Evolutionary conservation across 2,113 vertebrate genomes (phyloP).

Genomic region (Malaclemys terrapin): DNA sequence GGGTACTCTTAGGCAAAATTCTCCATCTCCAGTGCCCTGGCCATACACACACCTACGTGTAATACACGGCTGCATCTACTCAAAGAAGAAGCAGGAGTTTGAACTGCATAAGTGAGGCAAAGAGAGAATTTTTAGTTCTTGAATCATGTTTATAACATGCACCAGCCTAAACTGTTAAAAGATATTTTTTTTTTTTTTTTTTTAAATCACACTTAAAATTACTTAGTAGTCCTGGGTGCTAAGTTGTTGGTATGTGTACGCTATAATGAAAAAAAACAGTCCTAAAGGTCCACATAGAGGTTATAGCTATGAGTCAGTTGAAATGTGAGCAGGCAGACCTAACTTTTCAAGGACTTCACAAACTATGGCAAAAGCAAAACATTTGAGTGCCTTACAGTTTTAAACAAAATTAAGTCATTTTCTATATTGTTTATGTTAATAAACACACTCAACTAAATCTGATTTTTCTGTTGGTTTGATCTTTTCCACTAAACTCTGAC

Average conservation of each 20-base stretch:
- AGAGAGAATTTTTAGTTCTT: background rate
- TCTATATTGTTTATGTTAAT: background rate
- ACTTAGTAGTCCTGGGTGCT: background rate
- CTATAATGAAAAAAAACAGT: background rate
- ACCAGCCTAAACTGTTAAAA: background rate
- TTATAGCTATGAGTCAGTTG: background rate
- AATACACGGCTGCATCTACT: background rate
- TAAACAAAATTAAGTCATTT: background rate
- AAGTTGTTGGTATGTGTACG: background rate
- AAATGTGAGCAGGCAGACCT: background rate
- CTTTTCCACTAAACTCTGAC: background rate
- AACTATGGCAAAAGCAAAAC: background rate
- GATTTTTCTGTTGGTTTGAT: background rate
- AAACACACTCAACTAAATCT: background rate
- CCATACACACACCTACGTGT: background rate
- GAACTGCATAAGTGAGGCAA: accelerated
- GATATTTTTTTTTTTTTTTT: too few species aligned
- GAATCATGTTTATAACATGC: background rate
- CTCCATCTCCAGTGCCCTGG: too few species aligned
- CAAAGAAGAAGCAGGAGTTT: background rate
- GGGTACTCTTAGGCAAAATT: background rate
- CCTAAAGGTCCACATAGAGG: background rate
- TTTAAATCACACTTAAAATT: background rate
- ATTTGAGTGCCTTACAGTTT: background rate
- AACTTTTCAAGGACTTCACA: background rate